A percentile compares a stretch with the other conserved stretches of the same genome.
These are phyloP conservation scores for Phyllostomus hastatus DNA, from an alignment of 2,113 vertebrate genomes.

Conservation along the genomic window DNA sequence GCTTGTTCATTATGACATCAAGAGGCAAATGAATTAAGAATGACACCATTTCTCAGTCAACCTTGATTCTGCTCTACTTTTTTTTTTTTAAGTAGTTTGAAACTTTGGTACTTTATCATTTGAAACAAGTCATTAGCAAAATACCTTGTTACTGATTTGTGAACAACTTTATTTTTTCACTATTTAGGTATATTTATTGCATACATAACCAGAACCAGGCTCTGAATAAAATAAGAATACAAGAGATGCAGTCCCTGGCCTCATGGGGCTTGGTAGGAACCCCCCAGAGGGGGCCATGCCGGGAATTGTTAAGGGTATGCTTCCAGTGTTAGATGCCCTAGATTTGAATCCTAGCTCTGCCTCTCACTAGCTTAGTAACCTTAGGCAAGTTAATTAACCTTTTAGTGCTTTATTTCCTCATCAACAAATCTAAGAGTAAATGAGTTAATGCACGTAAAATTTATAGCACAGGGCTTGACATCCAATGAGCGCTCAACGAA, in stretches of 20 bases:
- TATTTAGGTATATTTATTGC: constrained; percentile 13
- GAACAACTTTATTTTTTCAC: neutral
- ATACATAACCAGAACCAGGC: neutral
- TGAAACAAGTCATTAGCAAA: constrained; percentile 17
- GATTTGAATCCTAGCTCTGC: neutral
- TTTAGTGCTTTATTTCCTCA: constrained; percentile 25
- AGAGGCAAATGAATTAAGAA: neutral
- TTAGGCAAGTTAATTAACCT: constrained; percentile 13
- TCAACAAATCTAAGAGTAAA: constrained; percentile 6
- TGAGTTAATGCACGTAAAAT: neutral
- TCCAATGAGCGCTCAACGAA: neutral
- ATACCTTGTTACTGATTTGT: constrained; percentile 16
- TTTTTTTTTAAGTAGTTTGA: neutral
- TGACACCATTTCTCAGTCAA: neutral
- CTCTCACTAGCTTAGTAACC: neutral
- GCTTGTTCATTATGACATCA: neutral
- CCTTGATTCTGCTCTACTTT: neutral
- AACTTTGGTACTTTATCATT: neutral
- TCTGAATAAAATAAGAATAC: neutral
- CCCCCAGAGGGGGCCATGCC: neutral
- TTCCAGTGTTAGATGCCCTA: neutral
- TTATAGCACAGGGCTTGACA: neutral
- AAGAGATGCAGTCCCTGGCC: neutral
- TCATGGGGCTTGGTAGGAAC: neutral
- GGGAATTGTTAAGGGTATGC: neutral